Conservation (phyloP, 2,888 invertebrate species). For the Tiliacea aurago region DNA sequence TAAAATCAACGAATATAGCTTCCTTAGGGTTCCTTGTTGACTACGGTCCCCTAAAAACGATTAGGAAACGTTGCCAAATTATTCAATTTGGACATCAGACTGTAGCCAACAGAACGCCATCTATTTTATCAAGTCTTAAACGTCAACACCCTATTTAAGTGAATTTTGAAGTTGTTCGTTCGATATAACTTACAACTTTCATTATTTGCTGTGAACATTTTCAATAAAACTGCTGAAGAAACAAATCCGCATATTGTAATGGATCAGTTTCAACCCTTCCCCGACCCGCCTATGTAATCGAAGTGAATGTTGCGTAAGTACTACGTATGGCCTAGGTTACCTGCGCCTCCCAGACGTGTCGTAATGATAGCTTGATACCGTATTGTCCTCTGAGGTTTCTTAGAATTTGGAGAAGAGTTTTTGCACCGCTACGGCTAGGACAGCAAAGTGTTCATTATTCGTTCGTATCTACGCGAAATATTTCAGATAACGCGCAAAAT, state of each 20-base stretch:
- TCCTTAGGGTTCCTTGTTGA: too few species aligned
- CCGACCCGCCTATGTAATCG: conserved; percentile 2
- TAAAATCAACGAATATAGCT: too few species aligned
- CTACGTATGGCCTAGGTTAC: conserved; percentile 26
- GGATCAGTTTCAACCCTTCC: conserved; percentile 6
- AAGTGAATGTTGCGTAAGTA: conserved; percentile 41
- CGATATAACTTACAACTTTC: conserved; percentile 22
- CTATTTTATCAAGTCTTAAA: neutral
- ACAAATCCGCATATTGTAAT: neutral
- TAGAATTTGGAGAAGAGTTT: neutral
- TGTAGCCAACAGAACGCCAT: conserved; percentile 2
- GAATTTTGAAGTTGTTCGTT: conserved; percentile 33
- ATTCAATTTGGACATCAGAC: neutral
- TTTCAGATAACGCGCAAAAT: neutral
- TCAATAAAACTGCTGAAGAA: conserved; percentile 21
- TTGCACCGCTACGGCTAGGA: neutral
- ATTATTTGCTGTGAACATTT: neutral
- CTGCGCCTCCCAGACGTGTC: conserved; percentile 9
- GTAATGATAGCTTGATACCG: conserved; percentile 18
- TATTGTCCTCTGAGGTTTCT: conserved; percentile 1
- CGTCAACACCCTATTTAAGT: neutral
- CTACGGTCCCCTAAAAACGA: neutral
- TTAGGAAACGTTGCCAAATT: neutral
- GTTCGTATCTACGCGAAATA: neutral
- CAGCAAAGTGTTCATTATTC: neutral